Percentiles rank a stretch among this genome's conserved stretches.
Conservation (phyloP, 1,140 invertebrate species). For the Helicoverpa zea region DNA sequence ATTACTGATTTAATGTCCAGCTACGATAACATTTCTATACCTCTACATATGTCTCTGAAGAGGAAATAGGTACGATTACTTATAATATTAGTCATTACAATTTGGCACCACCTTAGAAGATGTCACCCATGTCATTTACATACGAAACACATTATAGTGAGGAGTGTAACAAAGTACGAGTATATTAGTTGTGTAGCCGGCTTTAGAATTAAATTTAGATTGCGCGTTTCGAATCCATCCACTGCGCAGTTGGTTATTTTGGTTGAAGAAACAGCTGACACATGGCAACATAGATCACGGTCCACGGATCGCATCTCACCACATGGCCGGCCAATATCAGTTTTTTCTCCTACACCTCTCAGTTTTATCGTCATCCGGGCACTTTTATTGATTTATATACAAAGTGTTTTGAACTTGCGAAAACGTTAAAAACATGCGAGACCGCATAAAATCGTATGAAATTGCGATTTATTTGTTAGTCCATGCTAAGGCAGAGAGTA, state of each 20-base stretch:
- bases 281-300: slow-evolving; percentile 58
- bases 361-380: slow-evolving; percentile 12
- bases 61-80: background rate
- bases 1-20: background rate
- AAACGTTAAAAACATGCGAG: slow-evolving; percentile 8
- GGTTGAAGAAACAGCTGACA: slow-evolving; percentile 64
- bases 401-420: slow-evolving; percentile 10
- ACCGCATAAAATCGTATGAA: slow-evolving; percentile 6
- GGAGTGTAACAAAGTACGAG: slow-evolving; percentile 26
- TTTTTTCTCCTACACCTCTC: slow-evolving; percentile 38
- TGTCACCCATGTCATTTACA: slow-evolving; percentile 23
- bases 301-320: slow-evolving; percentile 22
- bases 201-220: slow-evolving; percentile 56
- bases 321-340: slow-evolving; percentile 42
- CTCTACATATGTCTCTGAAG: background rate
- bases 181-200: slow-evolving; percentile 43
- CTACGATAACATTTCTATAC: background rate
- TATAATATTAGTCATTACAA: slow-evolving; percentile 1
- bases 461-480: background rate
- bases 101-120: slow-evolving; percentile 19
- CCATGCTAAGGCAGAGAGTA: background rate
- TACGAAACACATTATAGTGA: slow-evolving; percentile 16
- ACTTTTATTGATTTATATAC: slow-evolving; percentile 31
- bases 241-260: slow-evolving; percentile 69
- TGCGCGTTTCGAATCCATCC: slow-evolving; percentile 56